Evolutionary conservation across 2,797 vertebrate species (phyloP).

Genomic region (Channallabes apus): DNA sequence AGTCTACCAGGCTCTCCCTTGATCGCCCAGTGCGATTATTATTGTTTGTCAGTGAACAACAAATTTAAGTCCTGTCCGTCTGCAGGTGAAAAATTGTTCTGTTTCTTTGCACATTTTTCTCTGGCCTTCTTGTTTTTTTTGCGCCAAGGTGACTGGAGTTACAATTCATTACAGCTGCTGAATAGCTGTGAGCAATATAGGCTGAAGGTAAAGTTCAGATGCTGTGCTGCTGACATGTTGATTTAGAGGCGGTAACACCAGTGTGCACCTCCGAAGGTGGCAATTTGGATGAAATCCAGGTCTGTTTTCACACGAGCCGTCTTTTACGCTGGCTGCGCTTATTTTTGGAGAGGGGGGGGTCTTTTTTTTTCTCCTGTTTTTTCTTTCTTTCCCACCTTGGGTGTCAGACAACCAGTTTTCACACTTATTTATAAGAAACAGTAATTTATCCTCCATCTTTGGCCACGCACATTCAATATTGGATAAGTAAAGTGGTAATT

Average conservation of each 20-base stretch:
- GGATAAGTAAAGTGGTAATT: slow-evolving; percentile 2
- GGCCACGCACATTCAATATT: not conserved
- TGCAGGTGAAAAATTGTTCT: slow-evolving; percentile 27
- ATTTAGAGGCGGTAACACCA: slow-evolving; percentile 79
- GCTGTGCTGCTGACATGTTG: slow-evolving; percentile 78
- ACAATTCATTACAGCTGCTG: slow-evolving; percentile 71
- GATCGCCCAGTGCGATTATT: slow-evolving; percentile 23
- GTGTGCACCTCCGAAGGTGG: slow-evolving; percentile 79
- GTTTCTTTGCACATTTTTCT: slow-evolving; percentile 35
- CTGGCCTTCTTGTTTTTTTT: slow-evolving; percentile 47
- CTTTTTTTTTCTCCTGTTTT: slow-evolving; percentile 58
- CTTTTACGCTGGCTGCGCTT: slow-evolving; percentile 69
- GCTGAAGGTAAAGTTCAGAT: slow-evolving; percentile 74
- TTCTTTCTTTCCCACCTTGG: slow-evolving; percentile 58
- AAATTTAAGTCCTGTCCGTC: slow-evolving; percentile 23
- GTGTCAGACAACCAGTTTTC: slow-evolving; percentile 69
- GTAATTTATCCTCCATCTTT: slow-evolving; percentile 50
- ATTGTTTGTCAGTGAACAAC: slow-evolving; percentile 16
- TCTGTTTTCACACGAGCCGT: slow-evolving; percentile 70
- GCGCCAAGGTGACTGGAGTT: slow-evolving; percentile 64
- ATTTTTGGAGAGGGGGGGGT: slow-evolving; percentile 61
- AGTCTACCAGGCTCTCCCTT: not conserved
- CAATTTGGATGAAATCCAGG: slow-evolving; percentile 79
- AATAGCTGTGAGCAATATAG: slow-evolving; percentile 69
- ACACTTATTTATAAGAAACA: slow-evolving; percentile 66